Percentiles rank a stretch among this genome's conserved stretches.
Conservation (phyloP, 2,888 invertebrate genomes). For the Acleris holmiana region DNA sequence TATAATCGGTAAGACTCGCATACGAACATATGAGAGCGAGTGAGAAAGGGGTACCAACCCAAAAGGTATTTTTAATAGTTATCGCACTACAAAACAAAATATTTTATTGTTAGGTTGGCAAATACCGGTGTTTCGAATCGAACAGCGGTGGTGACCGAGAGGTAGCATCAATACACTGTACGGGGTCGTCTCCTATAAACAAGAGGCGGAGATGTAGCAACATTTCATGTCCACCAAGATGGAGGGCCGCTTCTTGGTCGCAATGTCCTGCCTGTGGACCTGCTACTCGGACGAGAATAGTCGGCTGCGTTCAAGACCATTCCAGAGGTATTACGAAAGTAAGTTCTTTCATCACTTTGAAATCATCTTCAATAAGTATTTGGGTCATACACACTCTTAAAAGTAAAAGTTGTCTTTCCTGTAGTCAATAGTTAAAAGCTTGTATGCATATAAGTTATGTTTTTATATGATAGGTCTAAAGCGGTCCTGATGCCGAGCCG, state of each 20-base stretch:
- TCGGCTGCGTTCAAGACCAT: conserved; percentile 88
- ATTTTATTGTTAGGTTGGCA: conserved; percentile 80
- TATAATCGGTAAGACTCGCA: no score
- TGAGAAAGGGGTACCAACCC: neutral
- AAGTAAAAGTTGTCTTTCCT: no score
- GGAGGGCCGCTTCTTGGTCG: conserved; percentile 91
- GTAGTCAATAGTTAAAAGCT: no score
- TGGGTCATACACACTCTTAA: no score
- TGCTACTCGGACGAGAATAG: conserved; percentile 88
- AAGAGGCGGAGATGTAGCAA: conserved; percentile 88
- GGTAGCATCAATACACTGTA: conserved; percentile 76
- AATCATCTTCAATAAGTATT: neutral
- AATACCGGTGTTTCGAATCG: conserved; percentile 89
- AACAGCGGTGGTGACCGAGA: conserved; percentile 86
- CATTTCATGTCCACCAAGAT: conserved; percentile 91
- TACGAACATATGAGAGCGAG: no score
- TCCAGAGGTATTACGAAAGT: conserved; percentile 77
- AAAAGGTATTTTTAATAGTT: neutral
- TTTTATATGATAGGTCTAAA: no score
- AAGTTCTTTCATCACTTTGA: conserved; percentile 16
- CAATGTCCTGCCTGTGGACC: conserved; percentile 91
- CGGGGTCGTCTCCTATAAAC: conserved; percentile 86
- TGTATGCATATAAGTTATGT: no score
- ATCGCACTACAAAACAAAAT: neutral
- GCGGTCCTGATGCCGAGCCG: no score